phyloP scores from a whole-genome alignment of 2,113 vertebrate species.

The Rhagologus leucostigma region DNA sequence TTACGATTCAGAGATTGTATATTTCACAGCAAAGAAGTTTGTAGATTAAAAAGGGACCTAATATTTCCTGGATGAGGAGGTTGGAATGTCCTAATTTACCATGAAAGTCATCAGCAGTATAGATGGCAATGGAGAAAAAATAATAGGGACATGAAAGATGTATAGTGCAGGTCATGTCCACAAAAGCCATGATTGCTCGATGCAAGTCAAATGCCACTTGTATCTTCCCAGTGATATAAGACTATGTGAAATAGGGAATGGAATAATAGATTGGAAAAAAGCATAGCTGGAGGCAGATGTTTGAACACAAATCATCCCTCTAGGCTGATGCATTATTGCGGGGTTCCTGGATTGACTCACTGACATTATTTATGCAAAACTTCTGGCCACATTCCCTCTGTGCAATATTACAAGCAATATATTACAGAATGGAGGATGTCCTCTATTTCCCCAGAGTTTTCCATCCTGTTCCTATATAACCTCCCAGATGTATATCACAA shows the following conservation, averaged over 20 bases:
- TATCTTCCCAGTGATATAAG: slow-evolving; percentile 34
- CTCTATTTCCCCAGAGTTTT: slow-evolving; percentile 15
- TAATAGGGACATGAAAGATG: slow-evolving; percentile 1
- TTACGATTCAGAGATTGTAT: not conserved
- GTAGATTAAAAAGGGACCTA: not conserved
- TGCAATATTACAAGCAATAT: slow-evolving; percentile 3
- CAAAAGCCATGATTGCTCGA: not conserved
- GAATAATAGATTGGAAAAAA: not conserved
- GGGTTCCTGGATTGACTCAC: slow-evolving; percentile 7
- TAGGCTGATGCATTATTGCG: not conserved
- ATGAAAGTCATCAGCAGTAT: not conserved
- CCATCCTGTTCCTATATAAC: not conserved
- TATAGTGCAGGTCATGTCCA: not conserved
- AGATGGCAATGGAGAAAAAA: not conserved
- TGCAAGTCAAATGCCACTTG: slow-evolving; percentile 35
- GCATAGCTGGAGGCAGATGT: slow-evolving; percentile 11
- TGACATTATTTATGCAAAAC: slow-evolving; percentile 40
- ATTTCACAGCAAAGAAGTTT: not conserved
- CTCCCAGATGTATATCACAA: not conserved
- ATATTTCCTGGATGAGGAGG: not conserved
- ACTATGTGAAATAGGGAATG: not conserved
- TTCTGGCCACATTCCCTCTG: slow-evolving; percentile 35
- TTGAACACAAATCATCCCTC: slow-evolving; percentile 44
- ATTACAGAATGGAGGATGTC: not conserved
- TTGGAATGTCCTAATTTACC: not conserved